A percentile compares a stretch with the other conserved stretches of the same genome.
phyloP scores from a whole-genome alignment of 2,888 invertebrate genomes.

The Tridacna gigas region DNA sequence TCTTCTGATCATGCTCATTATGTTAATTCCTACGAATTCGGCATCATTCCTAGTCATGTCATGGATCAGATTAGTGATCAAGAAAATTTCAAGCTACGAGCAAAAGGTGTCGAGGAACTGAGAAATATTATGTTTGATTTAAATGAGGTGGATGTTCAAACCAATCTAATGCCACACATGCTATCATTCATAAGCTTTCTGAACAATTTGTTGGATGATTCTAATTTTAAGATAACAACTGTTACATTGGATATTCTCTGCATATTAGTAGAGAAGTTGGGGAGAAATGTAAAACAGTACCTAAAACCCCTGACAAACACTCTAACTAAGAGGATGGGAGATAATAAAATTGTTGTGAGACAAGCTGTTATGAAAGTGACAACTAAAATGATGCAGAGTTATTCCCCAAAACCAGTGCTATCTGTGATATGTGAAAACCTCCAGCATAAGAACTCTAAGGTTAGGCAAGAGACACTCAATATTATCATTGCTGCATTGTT shows the following conservation, averaged over 20 bases:
- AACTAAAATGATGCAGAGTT: slow-evolving; percentile 86
- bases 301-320: slow-evolving; percentile 85
- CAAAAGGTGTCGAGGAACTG: slow-evolving; percentile 88
- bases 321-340: slow-evolving; percentile 85
- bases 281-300: slow-evolving; percentile 85
- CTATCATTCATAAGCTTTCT: slow-evolving; percentile 89
- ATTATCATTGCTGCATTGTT: slow-evolving; percentile 91
- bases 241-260: slow-evolving; percentile 86
- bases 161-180: slow-evolving; percentile 87
- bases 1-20: slow-evolving; percentile 61
- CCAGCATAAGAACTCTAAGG: slow-evolving; percentile 86
- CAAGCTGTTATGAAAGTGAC: slow-evolving; percentile 86
- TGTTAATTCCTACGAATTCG: slow-evolving; percentile 82
- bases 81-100: slow-evolving; percentile 87
- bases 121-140: slow-evolving; percentile 86
- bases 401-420: slow-evolving; percentile 87
- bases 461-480: slow-evolving; percentile 91
- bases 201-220: slow-evolving; percentile 88
- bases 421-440: slow-evolving; percentile 86
- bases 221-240: slow-evolving; percentile 86
- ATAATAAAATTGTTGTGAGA: slow-evolving; percentile 86
- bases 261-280: slow-evolving; percentile 85
- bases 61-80: slow-evolving; percentile 85
- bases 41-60: slow-evolving; percentile 85
- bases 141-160: slow-evolving; percentile 71